Evolutionary conservation across 2,113 vertebrate species (phyloP).

Genomic region (Narcine bancroftii): DNA sequence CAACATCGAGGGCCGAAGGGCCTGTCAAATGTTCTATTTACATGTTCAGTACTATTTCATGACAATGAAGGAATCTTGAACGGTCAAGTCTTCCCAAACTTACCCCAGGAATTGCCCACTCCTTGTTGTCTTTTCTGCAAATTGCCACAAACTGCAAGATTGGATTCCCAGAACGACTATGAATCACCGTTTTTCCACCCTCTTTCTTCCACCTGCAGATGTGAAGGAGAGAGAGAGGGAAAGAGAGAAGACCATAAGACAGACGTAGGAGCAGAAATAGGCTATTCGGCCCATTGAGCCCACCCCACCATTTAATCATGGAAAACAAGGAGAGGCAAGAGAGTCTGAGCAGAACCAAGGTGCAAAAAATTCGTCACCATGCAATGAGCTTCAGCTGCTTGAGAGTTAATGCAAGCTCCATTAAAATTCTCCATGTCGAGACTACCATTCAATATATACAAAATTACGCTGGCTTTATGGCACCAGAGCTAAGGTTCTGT

Average conservation of each 20-base stretch:
- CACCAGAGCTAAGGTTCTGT: not conserved
- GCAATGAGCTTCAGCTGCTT: not conserved
- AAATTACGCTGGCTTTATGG: not conserved
- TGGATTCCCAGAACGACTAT: conserved; percentile 62
- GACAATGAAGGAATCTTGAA: too few species aligned
- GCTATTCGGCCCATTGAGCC: too few species aligned
- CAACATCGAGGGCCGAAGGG: too few species aligned
- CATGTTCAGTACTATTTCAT: too few species aligned
- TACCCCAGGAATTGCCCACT: conserved; percentile 81
- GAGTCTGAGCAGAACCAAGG: too few species aligned
- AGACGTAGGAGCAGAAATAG: too few species aligned
- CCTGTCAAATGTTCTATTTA: too few species aligned
- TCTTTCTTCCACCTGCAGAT: conserved; percentile 80
- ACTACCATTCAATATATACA: not conserved
- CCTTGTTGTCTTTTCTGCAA: conserved; percentile 86
- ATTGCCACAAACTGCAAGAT: conserved; percentile 89
- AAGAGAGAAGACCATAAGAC: too few species aligned
- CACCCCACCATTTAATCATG: too few species aligned
- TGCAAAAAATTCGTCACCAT: not conserved
- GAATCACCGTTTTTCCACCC: conserved; percentile 57
- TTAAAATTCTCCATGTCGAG: not conserved
- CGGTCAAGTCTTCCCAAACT: conserved; percentile 45
- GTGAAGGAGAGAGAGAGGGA: conserved; percentile 26
- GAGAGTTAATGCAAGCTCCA: not conserved
- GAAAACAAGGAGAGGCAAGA: too few species aligned